These are phyloP conservation scores for Muscicapa adusta DNA, from an alignment of 2,113 vertebrate genomes.

Conservation along the genomic window DNA sequence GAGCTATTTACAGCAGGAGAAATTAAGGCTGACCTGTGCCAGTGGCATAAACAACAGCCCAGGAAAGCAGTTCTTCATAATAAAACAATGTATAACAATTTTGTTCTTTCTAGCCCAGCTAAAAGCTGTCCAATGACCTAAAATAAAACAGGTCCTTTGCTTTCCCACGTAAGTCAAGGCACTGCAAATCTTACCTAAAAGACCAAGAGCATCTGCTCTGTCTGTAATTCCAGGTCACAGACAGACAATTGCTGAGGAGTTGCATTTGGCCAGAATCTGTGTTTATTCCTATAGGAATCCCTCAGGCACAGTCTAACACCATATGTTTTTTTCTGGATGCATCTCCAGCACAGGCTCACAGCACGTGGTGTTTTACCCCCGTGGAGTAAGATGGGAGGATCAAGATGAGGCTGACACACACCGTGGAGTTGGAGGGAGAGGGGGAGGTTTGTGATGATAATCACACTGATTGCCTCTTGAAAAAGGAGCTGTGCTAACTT, in stretches of 20 bases:
- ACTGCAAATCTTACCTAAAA: not conserved
- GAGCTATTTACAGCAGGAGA: not conserved
- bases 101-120: not conserved
- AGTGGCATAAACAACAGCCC: constrained; percentile 8
- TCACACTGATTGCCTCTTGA: not conserved
- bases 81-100: not conserved
- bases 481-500: not conserved
- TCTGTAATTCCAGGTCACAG: constrained; percentile 1
- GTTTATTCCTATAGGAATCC: constrained; percentile 12
- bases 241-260: constrained; percentile 7
- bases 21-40: not conserved
- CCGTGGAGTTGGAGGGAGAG: not conserved
- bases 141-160: constrained; percentile 3
- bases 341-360: not conserved
- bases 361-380: not conserved
- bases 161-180: not conserved
- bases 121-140: not conserved
- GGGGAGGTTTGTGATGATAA: not conserved
- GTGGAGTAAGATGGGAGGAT: not conserved
- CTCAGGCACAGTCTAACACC: constrained; percentile 13
- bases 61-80: not conserved
- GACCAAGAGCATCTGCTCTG: not conserved
- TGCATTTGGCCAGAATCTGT: not conserved
- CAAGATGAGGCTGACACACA: not conserved
- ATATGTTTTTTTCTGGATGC: constrained; percentile 20